Conservation (phyloP, 2,797 vertebrate genomes). For the Squalus acanthias region DNA sequence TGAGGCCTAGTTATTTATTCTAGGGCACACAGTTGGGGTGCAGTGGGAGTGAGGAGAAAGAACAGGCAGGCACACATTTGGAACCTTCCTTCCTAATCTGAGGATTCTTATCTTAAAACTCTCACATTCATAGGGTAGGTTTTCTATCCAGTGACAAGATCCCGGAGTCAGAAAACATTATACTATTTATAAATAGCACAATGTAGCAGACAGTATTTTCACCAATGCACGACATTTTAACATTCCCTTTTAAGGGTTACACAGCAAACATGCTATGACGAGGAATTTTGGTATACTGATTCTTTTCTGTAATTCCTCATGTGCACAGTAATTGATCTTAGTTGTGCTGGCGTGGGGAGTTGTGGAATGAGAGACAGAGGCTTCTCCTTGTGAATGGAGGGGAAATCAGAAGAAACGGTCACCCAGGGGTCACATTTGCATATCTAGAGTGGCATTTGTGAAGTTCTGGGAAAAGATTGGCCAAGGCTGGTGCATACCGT, state of each 20-base stretch:
- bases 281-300: neutral
- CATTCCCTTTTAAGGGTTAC: neutral
- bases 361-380: neutral
- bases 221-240: neutral
- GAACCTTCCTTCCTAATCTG: neutral
- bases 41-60: neutral
- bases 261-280: neutral
- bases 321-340: neutral
- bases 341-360: neutral
- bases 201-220: neutral
- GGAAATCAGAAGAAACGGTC: neutral
- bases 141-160: neutral
- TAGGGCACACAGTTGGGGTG: neutral
- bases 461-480: neutral
- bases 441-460: neutral
- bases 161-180: neutral
- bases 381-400: neutral
- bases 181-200: neutral
- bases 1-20: neutral
- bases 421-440: neutral
- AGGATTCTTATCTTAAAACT: neutral
- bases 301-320: neutral
- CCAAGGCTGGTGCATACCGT: neutral
- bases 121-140: neutral
- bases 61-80: neutral